These are phyloP conservation scores for Petrosia ficiformis DNA, from an alignment of 37 sponge, comb jelly and placozoan genomes.

Conservation along the genomic window DNA sequence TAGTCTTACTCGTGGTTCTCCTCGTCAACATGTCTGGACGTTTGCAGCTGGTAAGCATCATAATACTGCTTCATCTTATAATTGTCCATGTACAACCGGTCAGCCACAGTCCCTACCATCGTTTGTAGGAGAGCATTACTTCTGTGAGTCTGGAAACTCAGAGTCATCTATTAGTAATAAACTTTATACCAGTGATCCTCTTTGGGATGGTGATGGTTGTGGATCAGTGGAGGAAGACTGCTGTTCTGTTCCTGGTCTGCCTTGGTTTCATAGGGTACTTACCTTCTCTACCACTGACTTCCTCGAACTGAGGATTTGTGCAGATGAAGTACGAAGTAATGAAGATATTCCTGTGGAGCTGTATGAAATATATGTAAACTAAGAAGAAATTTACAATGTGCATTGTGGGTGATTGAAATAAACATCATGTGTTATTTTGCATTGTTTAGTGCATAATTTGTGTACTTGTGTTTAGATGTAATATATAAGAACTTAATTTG, in stretches of 20 bases:
- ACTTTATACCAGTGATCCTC: constrained; percentile 5
- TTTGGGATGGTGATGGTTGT: constrained; percentile 30
- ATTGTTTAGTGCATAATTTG: too few relatives aligned
- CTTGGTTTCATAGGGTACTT: constrained; percentile 31
- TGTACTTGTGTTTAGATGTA: too few relatives aligned
- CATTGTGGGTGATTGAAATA: too few relatives aligned
- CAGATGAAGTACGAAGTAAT: background rate
- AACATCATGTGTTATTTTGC: too few relatives aligned
- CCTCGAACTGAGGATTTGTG: constrained; percentile 29
- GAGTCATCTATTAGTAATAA: background rate
- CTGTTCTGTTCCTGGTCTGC: constrained; percentile 3
- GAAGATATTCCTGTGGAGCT: background rate
- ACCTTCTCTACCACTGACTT: background rate
- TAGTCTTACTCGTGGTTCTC: background rate
- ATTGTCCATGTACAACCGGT: constrained; percentile 7
- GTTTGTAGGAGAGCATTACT: constrained; percentile 29
- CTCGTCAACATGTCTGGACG: constrained; percentile 6
- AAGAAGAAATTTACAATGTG: too few relatives aligned
- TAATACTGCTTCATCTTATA: background rate
- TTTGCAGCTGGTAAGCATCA: background rate
- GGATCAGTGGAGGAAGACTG: background rate
- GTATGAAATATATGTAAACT: background rate
- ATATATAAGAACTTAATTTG: too few relatives aligned
- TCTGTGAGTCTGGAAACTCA: constrained; percentile 12
- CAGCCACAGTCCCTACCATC: background rate